Evolutionary conservation across 2,888 invertebrate genomes (phyloP), one percentile per base, ranked within the genome.

Genomic region (Eilema sororculum): DNA sequence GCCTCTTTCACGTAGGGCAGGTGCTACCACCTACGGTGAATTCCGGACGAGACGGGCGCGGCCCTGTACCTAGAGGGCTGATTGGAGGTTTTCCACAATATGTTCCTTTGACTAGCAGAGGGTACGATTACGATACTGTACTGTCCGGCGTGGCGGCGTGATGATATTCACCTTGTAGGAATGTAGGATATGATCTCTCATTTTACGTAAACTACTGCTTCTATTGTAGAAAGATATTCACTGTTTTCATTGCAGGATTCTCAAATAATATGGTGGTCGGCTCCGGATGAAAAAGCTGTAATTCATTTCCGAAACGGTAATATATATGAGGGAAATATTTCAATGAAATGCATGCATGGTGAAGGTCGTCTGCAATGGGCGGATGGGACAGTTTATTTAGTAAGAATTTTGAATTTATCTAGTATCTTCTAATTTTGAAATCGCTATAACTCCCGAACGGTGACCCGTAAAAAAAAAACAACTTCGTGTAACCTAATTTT

Each of bases 221-320:
- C 3, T 28, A 28, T 28, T 28, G 10, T 57, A 57, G 24, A 12
- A 16, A 41, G n/a, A 1, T 57, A 57, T 3, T 12, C 3, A 28
- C 24, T 20, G 13, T 3, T 20, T 60, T n/a, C n/a, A 33, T 69
- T 33, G 59, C 71, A 92, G 91, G 79, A 64, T 57, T 61, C 80
- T 20, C 84, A 82, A 33, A 85, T 81, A 56, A 76, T 76, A 65
- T 93, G 91, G 91, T 93, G 91, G 90, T 85, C 90, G n/a, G 73
- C 83, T 13, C 86, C 91, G 13, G 94, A 95, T 75, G 96, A 95
- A 87, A 88, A 87, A 72, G 96, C 92, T 16, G 81, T 92, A 66
- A 95, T 96, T 66, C 87, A 75, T 71, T 96, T 96, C 78, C 91
- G 88, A 74, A 96, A 96, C 84, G 96, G 96, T 16, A 96, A 96